Evolutionary conservation across 2,888 invertebrate species (phyloP).

Genomic region (Fragum whitleyi): DNA sequence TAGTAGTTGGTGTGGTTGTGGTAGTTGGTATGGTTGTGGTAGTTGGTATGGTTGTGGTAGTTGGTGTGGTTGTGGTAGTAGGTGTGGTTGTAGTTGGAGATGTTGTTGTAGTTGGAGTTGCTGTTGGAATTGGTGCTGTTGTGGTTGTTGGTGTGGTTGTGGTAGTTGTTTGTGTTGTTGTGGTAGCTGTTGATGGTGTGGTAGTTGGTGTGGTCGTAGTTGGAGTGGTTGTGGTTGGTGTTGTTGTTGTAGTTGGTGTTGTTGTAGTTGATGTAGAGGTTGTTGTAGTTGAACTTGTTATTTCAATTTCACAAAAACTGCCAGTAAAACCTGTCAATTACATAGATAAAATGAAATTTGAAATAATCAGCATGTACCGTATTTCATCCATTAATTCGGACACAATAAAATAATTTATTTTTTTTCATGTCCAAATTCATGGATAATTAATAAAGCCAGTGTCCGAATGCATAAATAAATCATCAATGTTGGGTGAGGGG

Average conservation of each 20-base stretch:
- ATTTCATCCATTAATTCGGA: too few species aligned
- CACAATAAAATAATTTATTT: too few species aligned
- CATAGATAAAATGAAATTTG: background rate
- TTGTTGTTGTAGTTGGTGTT: constrained; percentile 20
- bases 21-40: constrained; percentile 43
- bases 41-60: constrained; percentile 46
- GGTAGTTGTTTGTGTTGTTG: background rate
- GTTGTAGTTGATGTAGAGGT: constrained; percentile 30
- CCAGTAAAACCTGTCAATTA: constrained; percentile 43
- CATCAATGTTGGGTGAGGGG: too few species aligned
- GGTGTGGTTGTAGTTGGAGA: background rate
- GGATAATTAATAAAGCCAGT: too few species aligned
- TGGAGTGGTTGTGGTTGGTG: constrained; percentile 12
- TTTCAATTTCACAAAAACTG: constrained; percentile 36
- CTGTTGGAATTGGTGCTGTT: background rate
- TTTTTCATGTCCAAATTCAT: too few species aligned
- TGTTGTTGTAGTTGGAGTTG: constrained; percentile 17
- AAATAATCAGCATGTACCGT: too few species aligned
- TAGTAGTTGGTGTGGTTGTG: constrained; percentile 5
- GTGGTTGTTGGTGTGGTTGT: background rate
- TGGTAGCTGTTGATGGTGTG: background rate
- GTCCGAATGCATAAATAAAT: too few species aligned
- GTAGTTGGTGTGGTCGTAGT: constrained; percentile 26
- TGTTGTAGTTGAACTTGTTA: constrained; percentile 44
- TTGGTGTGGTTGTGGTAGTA: background rate